These are phyloP conservation scores for Eublepharis macularius DNA, from an alignment of 2,113 vertebrate genomes.

Conservation along the genomic window DNA sequence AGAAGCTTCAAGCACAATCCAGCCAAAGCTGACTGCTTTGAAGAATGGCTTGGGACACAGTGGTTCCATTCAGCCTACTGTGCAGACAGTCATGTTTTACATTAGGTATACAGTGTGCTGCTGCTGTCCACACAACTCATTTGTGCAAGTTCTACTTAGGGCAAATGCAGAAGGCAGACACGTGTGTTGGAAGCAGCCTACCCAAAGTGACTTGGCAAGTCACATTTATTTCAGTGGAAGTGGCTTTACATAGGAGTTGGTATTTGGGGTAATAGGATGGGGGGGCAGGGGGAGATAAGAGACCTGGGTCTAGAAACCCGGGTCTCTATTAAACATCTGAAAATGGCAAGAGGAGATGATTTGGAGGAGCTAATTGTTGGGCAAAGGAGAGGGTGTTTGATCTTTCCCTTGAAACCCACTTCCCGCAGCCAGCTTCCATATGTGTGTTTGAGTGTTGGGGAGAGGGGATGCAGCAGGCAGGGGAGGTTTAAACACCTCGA, in stretches of 20 bases:
- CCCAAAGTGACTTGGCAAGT: not conserved
- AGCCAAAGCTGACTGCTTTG: not conserved
- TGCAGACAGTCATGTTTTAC: not conserved
- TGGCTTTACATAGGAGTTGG: not conserved
- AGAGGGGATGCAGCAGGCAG: not conserved
- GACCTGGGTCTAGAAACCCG: too few species aligned
- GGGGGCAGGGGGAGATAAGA: not conserved
- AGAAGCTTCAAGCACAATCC: not conserved
- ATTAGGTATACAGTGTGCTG: not conserved
- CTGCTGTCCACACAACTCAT: not conserved
- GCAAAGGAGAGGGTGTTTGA: not conserved
- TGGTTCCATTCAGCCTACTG: not conserved
- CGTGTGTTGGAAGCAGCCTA: too few species aligned
- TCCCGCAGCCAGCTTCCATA: not conserved
- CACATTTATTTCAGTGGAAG: not conserved
- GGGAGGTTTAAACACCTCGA: not conserved
- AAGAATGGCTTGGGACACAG: not conserved
- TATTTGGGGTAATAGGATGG: not conserved
- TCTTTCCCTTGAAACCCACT: not conserved
- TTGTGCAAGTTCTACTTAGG: not conserved
- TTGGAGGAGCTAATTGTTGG: not conserved
- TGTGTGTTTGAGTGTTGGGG: not conserved
- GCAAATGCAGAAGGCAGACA: not conserved
- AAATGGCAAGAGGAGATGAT: not conserved
- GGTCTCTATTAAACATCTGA: not conserved